These are phyloP conservation scores for Aspidiotus destructor DNA, from an alignment of 2,888 invertebrate genomes.

Conservation along the genomic window DNA sequence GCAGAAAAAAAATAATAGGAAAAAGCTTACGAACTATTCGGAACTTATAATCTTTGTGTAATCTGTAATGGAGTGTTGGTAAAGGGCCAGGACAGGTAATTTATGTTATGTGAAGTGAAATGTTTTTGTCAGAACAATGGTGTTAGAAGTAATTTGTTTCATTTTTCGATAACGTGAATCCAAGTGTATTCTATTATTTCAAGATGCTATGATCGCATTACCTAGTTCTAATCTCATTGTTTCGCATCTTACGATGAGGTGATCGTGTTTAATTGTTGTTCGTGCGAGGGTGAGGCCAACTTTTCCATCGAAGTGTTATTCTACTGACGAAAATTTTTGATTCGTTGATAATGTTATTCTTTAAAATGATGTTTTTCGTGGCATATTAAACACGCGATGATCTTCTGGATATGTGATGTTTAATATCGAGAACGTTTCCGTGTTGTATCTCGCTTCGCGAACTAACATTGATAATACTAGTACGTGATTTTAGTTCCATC, in stretches of 20 bases:
- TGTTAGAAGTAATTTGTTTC: background rate
- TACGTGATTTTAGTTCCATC: background rate
- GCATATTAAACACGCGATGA: no score
- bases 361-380: no score
- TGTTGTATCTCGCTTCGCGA: background rate
- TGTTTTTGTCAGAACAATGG: slow-evolving; percentile 21
- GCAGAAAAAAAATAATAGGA: background rate
- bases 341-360: no score
- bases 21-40: background rate
- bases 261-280: background rate
- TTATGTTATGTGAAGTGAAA: slow-evolving; percentile 26
- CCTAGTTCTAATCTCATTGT: background rate
- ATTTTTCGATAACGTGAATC: background rate
- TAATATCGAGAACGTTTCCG: background rate
- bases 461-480: background rate
- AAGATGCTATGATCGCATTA: no score
- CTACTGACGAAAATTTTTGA: background rate
- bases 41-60: slow-evolving; percentile 10
- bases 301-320: background rate
- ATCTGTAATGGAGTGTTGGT: slow-evolving; percentile 26
- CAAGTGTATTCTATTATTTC: no score
- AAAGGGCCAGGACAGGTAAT: slow-evolving; percentile 19
- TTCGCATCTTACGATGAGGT: background rate
- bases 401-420: background rate
- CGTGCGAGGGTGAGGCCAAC: background rate